Base-by-base conservation (phyloP, 2,113 vertebrate species). In the Vidua macroura region DNA sequence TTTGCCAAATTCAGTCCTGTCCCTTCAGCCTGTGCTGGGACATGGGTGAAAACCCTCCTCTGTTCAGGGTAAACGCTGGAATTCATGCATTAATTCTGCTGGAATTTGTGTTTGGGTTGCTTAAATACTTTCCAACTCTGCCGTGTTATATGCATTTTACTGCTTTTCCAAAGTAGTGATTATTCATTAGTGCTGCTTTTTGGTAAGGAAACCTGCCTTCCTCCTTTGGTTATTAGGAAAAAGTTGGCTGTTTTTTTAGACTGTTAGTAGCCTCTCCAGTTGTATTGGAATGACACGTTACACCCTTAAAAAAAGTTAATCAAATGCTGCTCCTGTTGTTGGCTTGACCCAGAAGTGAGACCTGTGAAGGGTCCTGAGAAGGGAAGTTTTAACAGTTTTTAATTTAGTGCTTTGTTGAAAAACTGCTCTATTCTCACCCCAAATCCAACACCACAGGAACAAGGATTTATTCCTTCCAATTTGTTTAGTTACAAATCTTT, bases 201-300 rank as follows among this genome's bases (percentile, higher is more conserved):
- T 37, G 4, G 8, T 62, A 28, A 56, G 31, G 31, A 64, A 46
- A 58, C 21, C 18, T 79, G n/a, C 33, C 27, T 58, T 92, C 22
- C 6, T 46, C 20, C 25, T 20, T 3, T 39, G 60, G 20, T 49
- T 68, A 28, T 51, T 59, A 72, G 52, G 31, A 70, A 87, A 59
- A 73, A 10, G 15, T 28, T 66, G 19, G 2, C 3, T n/a, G 10
- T 15, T 23, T 18, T 68, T 20, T 37, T 5, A 33, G 25, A 31
- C 31, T 67, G 20, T 68, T 46, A 21, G 22, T 86, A 66, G 33
- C 52, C 28, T 87, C 2, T 78, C 33, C 9, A 51, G 12, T 28
- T 87, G 25, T 46, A 21, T 15, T 72, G 25, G 10, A 78, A 66
- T 53, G 44, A 31, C 27, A 13, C 0, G 0, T 49, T n/a, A 28